phyloP scores from a whole-genome alignment of 2,797 vertebrate species.

The Carcharodon carcharias region DNA sequence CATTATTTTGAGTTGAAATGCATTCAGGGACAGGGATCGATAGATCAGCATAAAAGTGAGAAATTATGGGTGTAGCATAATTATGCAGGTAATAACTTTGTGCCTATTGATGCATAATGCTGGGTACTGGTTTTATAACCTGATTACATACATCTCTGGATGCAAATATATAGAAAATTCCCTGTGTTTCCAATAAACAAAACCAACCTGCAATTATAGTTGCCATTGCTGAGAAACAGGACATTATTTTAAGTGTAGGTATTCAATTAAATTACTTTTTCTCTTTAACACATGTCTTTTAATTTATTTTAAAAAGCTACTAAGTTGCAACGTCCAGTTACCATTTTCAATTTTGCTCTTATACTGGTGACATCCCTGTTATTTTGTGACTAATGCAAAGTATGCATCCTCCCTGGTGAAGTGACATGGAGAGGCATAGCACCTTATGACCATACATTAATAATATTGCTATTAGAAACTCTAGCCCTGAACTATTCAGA shows the following conservation, averaged over 20 bases:
- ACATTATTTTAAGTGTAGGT: not conserved
- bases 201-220: not conserved
- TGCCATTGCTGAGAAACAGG: not conserved
- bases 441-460: not conserved
- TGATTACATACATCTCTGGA: not conserved
- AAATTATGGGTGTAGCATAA: not conserved
- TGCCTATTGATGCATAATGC: not conserved
- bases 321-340: not conserved
- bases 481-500: not conserved
- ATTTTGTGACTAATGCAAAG: not conserved
- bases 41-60: not conserved
- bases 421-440: not conserved
- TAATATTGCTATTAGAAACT: not conserved
- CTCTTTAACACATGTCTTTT: not conserved
- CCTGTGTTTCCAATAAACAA: not conserved
- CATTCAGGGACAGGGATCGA: not conserved
- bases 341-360: not conserved
- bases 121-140: not conserved
- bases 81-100: not conserved
- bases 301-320: not conserved
- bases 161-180: not conserved
- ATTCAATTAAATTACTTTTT: not conserved
- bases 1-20: not conserved
- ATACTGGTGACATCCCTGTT: not conserved
- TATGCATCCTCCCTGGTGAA: not conserved